Evolutionary conservation across 2,888 invertebrate genomes (phyloP).

Genomic region (Ephialtes manifestator): DNA sequence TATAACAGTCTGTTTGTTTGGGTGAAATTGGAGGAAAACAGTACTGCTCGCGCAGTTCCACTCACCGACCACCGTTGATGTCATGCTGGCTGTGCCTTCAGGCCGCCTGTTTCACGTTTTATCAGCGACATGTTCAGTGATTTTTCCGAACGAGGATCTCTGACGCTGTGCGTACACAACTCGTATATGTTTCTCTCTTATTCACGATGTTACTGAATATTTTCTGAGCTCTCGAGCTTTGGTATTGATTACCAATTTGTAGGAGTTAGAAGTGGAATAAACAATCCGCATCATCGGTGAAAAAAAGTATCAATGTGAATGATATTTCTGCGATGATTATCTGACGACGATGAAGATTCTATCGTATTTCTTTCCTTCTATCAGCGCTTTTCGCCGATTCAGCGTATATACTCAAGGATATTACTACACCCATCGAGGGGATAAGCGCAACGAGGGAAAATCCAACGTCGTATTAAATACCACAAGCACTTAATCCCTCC

Average conservation of each 20-base stretch:
- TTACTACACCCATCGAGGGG: constrained; percentile 38
- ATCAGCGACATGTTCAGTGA: constrained; percentile 50
- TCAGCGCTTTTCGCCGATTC: constrained; percentile 53
- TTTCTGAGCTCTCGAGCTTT: constrained; percentile 6
- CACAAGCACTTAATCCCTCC: constrained; percentile 65
- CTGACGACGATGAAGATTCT: constrained; percentile 12
- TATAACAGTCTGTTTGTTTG: constrained; percentile 81
- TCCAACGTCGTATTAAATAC: constrained; percentile 65
- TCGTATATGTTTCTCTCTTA: constrained; percentile 9
- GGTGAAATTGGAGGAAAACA: constrained; percentile 82
- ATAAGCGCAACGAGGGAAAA: constrained; percentile 23
- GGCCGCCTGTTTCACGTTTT: constrained; percentile 56
- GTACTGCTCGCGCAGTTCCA: constrained; percentile 72
- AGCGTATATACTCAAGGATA: constrained; percentile 57
- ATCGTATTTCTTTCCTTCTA: background rate
- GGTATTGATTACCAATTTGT: constrained; percentile 28
- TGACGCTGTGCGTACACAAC: background rate
- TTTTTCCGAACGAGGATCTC: constrained; percentile 22
- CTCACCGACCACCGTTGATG: constrained; percentile 72
- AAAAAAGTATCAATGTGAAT: background rate
- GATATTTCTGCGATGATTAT: constrained; percentile 8
- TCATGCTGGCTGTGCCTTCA: constrained; percentile 61
- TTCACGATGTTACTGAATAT: constrained; percentile 41
- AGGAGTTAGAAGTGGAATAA: background rate
- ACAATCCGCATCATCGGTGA: background rate